Percentiles rank a stretch among this genome's conserved stretches.
Conservation (phyloP, 2,888 invertebrate genomes). For the Mesoligia furuncula region DNA sequence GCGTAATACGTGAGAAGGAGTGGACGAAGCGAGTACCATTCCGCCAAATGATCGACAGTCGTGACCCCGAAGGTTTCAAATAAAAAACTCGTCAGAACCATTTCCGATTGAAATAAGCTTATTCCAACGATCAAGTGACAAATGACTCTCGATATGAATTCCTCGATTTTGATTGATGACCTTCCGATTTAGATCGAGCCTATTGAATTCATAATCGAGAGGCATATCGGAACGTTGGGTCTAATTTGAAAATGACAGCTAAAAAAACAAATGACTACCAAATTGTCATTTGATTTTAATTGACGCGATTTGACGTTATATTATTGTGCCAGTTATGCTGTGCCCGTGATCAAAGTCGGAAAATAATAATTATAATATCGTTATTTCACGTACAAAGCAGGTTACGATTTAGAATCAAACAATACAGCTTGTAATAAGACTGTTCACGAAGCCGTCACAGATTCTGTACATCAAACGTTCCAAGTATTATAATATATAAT, state of each 20-base stretch:
- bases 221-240: constrained; percentile 2
- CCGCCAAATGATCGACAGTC: constrained; percentile 58
- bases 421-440: background rate
- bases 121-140: constrained; percentile 67
- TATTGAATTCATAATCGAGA: constrained; percentile 50
- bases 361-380: background rate
- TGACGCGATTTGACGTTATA: background rate
- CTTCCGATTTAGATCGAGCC: constrained; percentile 45
- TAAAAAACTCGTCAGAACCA: constrained; percentile 69
- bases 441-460: background rate
- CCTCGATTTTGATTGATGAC: constrained; percentile 60
- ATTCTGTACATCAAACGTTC: background rate
- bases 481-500: background rate
- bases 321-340: background rate
- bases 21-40: constrained; percentile 9
- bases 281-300: constrained; percentile 35
- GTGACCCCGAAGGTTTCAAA: constrained; percentile 58
- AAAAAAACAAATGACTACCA: background rate
- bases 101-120: constrained; percentile 69
- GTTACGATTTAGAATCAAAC: background rate
- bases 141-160: constrained; percentile 71
- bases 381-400: background rate
- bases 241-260: constrained; percentile 38
- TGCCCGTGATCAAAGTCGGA: too few relatives aligned
- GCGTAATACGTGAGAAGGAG: constrained; percentile 9